Conservation (phyloP, 1,140 invertebrate genomes). For the Drosophila burlai region DNA sequence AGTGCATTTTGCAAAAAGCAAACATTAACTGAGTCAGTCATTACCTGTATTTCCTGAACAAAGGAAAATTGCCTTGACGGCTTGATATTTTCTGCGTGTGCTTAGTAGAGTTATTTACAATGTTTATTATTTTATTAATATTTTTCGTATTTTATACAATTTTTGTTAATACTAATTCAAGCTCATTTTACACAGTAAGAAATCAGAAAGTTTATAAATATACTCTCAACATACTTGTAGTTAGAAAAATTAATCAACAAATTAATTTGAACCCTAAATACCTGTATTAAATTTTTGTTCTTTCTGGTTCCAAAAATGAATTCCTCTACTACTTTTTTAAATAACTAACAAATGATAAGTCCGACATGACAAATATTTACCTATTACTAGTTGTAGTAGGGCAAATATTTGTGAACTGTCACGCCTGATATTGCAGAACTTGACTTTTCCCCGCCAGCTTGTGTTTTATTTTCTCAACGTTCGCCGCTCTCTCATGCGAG, state of each 20-base stretch:
- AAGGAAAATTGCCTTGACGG: neutral
- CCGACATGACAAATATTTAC: conserved; percentile 19
- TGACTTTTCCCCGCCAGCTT: conserved; percentile 14
- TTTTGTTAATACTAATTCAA: neutral
- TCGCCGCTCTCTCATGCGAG: conserved; percentile 41
- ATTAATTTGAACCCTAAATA: neutral
- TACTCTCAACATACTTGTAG: no score
- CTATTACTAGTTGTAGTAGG: conserved; percentile 10
- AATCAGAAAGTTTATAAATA: neutral
- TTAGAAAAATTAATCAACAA: neutral
- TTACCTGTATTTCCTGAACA: conserved; percentile 1
- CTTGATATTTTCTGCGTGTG: neutral
- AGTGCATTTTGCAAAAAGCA: conserved; percentile 7
- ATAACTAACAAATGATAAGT: conserved; percentile 1
- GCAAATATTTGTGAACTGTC: conserved; percentile 22
- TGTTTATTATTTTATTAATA: neutral
- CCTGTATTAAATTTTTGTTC: neutral
- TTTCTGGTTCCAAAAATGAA: neutral
- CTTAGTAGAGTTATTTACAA: neutral
- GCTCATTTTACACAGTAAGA: neutral
- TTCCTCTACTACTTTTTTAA: neutral
- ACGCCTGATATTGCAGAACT: conserved; percentile 10
- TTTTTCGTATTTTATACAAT: no score
- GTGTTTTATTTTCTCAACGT: conserved; percentile 20
- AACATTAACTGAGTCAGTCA: conserved; percentile 7